Percentiles rank a stretch among this genome's conserved stretches.
Evolutionary conservation across 2,797 vertebrate genomes (phyloP).

Genomic region (Syngnathus rostellatus): DNA sequence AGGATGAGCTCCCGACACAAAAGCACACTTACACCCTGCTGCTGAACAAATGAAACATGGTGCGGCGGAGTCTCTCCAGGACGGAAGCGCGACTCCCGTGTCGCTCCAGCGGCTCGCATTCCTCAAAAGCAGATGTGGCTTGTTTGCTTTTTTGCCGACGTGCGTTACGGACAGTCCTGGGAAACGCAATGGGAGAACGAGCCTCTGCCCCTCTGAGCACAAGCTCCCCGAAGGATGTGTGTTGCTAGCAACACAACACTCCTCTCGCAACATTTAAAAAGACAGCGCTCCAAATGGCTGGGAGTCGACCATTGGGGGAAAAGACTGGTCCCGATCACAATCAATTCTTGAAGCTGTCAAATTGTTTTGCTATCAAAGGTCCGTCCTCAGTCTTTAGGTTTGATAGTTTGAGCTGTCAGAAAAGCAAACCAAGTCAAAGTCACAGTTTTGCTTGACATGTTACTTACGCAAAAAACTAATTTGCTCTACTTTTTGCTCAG

Average conservation of each 20-base stretch:
- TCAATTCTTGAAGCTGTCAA: too few species aligned
- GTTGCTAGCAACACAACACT: constrained; percentile 72
- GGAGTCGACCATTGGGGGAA: background rate
- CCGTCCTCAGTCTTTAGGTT: background rate
- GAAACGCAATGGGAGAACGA: constrained; percentile 51
- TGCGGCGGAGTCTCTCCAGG: constrained; percentile 40
- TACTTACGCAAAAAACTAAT: too few species aligned
- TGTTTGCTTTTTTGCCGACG: constrained; percentile 40
- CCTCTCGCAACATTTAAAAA: constrained; percentile 72
- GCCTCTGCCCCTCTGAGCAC: constrained; percentile 58
- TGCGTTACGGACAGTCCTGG: constrained; percentile 61
- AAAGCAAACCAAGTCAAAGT: too few species aligned
- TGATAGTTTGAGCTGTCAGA: background rate
- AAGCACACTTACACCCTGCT: constrained; percentile 52
- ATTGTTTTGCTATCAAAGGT: too few species aligned
- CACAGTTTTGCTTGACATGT: too few species aligned
- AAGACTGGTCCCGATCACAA: background rate
- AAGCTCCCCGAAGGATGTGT: constrained; percentile 61
- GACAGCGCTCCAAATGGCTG: constrained; percentile 44
- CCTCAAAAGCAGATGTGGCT: constrained; percentile 42
- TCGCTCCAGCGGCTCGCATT: constrained; percentile 46
- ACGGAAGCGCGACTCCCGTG: constrained; percentile 24
- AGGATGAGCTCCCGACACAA: constrained; percentile 8
- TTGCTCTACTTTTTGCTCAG: too few species aligned
- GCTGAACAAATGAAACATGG: constrained; percentile 67